Evolutionary conservation across 2,113 vertebrate genomes (phyloP), one percentile per base, ranked within the genome.

Genomic region (Paratilapia polleni): DNA sequence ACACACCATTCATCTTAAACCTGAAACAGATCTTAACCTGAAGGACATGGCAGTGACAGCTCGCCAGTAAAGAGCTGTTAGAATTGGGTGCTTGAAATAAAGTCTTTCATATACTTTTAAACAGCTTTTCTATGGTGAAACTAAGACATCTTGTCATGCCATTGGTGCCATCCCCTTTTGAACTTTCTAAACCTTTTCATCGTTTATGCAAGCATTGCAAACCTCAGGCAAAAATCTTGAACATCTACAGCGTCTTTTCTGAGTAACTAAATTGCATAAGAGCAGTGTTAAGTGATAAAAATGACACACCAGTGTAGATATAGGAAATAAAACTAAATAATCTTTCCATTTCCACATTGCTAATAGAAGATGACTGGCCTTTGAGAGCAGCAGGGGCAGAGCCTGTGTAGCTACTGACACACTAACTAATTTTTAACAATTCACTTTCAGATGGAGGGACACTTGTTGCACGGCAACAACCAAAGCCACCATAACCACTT

Each of bases 401-500:
- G 24, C 49, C 15, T 34, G 11, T 36, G 24, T 24, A 31, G n/a
- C 22, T 57, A 15, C 9, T 52, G 34, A 24, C 11, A 26, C 7
- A 15, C 64, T 22, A 49, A 19, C 49, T 4, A 19, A 56, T 56
- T 36, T 19, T 8, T 20, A 38, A 52, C 22, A 56, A 77, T 34
- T 79, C 2, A 78, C 36, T 54, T 73, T 74, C 22, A 60, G 22
- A 41, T 26, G 22, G 14, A 60, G 2, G 22, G 8, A 58, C n/a
- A 70, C 14, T 31, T 15, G 14, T 81, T 57, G 41, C 24, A 2
- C 10, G 19, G n/a, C 52, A 81, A 78, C 66, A 28, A 58, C 36
- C 8, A 61, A 20, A 58, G 20, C 26, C 63, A 85, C 59, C n/a
- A 62, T 7, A 85, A 85, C 82, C 87, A 89, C 87, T 89, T 90